phyloP scores from a whole-genome alignment of 2,888 invertebrate genomes.

The Lasioglossum vierecki region DNA sequence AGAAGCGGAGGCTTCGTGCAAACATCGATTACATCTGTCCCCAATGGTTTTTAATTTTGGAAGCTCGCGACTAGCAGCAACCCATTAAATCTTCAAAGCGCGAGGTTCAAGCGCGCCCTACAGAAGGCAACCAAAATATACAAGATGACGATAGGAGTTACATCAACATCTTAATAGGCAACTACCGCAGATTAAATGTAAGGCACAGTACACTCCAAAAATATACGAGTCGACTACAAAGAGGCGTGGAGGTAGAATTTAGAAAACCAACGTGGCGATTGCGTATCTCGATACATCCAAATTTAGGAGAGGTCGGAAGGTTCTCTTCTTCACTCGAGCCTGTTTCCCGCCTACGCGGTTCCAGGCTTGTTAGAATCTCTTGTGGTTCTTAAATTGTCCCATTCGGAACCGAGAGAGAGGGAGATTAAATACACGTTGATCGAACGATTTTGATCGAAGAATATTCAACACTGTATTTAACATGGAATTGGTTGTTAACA shows the following conservation, averaged over 20 bases:
- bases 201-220: slow-evolving; percentile 12
- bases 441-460: not conserved
- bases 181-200: not conserved
- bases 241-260: slow-evolving; percentile 42
- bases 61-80: not conserved
- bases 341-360: slow-evolving; percentile 59
- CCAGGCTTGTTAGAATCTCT: not conserved
- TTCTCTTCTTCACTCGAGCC: slow-evolving; percentile 29
- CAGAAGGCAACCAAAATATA: not conserved
- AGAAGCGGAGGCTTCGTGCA: not conserved
- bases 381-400: not conserved
- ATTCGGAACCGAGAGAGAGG: not conserved
- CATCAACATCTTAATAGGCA: slow-evolving; percentile 10
- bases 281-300: slow-evolving; percentile 62
- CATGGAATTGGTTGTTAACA: not conserved
- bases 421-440: not conserved
- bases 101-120: not conserved
- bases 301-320: slow-evolving; percentile 59
- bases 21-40: not conserved
- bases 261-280: slow-evolving; percentile 63
- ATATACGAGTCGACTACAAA: slow-evolving; percentile 24
- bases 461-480: not conserved
- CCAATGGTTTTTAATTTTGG: not conserved
- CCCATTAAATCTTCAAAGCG: slow-evolving; percentile 1
- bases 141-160: not conserved